A percentile compares a stretch with the other conserved stretches of the same genome.
Conservation (phyloP, 2,888 invertebrate genomes). For the Pammene aurita region DNA sequence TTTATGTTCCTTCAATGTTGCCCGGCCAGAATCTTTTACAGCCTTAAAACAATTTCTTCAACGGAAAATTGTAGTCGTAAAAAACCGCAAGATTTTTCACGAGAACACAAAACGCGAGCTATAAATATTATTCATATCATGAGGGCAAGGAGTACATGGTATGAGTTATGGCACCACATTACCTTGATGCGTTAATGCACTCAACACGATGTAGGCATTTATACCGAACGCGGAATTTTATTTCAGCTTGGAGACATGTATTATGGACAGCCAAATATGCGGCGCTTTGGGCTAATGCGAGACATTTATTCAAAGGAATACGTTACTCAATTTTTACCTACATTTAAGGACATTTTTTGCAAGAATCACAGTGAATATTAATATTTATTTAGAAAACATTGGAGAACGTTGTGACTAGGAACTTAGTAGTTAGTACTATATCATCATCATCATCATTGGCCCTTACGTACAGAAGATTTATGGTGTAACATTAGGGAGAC, state of each 20-base stretch:
- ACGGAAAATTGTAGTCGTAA: constrained; percentile 12
- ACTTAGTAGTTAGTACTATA: no score
- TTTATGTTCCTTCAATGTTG: not conserved
- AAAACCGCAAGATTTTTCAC: constrained; percentile 28
- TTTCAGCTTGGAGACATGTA: constrained; percentile 43
- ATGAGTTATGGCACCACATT: constrained; percentile 55
- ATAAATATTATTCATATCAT: constrained; percentile 41
- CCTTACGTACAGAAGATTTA: no score
- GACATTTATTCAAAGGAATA: constrained; percentile 29
- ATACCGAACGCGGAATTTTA: constrained; percentile 53
- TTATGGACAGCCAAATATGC: constrained; percentile 37
- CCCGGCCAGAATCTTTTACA: constrained; percentile 1
- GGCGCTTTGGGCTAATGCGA: constrained; percentile 32
- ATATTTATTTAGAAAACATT: no score
- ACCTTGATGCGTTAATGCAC: constrained; percentile 61
- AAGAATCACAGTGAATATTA: not conserved
- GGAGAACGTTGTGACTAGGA: no score
- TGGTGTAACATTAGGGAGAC: no score
- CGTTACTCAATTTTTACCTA: not conserved
- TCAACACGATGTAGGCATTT: constrained; percentile 54
- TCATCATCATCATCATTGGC: no score
- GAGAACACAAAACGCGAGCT: constrained; percentile 29
- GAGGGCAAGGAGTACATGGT: constrained; percentile 27
- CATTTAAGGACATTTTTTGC: not conserved
- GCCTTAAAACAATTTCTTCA: constrained; percentile 16